These are phyloP conservation scores for Aphelocoma coerulescens DNA, from an alignment of 2,113 vertebrate species.

Conservation along the genomic window DNA sequence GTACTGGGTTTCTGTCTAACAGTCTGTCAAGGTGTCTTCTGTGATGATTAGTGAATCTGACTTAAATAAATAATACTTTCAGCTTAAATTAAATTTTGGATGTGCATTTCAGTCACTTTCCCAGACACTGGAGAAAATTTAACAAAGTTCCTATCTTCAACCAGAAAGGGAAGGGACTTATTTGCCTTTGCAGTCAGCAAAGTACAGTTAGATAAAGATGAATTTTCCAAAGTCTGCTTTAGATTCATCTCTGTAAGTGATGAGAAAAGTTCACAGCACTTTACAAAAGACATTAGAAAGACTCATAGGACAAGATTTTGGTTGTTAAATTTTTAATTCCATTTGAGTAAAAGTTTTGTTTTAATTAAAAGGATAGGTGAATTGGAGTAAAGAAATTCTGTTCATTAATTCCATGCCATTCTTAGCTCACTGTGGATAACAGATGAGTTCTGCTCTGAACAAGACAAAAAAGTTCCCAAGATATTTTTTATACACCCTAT, in stretches of 20 bases:
- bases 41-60: not conserved
- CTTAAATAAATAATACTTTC: not conserved
- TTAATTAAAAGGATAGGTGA: not conserved
- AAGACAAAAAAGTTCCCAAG: not conserved
- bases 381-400: not conserved
- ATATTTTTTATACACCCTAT: not conserved
- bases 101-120: not conserved
- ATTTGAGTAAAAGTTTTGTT: not conserved
- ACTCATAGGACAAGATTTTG: not conserved
- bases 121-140: not conserved
- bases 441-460: not conserved
- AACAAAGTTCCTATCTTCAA: not conserved
- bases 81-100: not conserved
- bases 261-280: not conserved
- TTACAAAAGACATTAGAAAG: not conserved
- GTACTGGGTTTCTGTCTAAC: not conserved
- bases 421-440: not conserved
- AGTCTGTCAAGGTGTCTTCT: not conserved
- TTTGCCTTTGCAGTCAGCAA: not conserved
- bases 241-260: not conserved
- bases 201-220: not conserved
- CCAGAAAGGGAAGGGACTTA: not conserved
- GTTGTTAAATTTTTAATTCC: not conserved
- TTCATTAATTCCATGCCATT: not conserved
- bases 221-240: not conserved